Conservation (phyloP, 2,888 invertebrate species). For the Tholera decimalis region DNA sequence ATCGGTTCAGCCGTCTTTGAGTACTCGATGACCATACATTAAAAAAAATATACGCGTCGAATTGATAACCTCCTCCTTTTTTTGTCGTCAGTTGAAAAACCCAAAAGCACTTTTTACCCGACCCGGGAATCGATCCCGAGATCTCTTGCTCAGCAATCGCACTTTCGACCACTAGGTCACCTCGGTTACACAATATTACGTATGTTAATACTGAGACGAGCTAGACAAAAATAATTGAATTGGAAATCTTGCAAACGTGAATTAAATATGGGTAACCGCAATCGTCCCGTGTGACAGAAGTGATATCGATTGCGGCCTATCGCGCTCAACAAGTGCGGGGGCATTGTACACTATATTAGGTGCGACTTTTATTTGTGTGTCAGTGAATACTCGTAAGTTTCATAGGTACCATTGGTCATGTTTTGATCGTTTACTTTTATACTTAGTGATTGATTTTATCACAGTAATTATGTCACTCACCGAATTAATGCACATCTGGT, state of each 20-base stretch:
- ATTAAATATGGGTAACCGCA: slow-evolving; percentile 45
- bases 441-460: too few relatives aligned
- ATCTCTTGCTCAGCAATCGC: too few relatives aligned
- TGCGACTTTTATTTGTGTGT: neutral
- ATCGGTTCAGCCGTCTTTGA: too few relatives aligned
- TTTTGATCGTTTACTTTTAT: neutral
- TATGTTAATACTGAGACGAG: neutral
- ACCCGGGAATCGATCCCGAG: too few relatives aligned
- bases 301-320: slow-evolving; percentile 65
- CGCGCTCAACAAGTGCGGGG: slow-evolving; percentile 66
- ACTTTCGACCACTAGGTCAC: too few relatives aligned
- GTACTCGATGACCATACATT: too few relatives aligned
- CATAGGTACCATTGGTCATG: too few relatives aligned
- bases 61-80: too few relatives aligned
- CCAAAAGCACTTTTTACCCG: too few relatives aligned
- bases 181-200: neutral
- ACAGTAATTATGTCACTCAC: too few relatives aligned
- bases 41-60: too few relatives aligned
- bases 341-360: slow-evolving; percentile 31
- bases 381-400: slow-evolving; percentile 15
- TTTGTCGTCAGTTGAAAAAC: too few relatives aligned
- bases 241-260: slow-evolving; percentile 30
- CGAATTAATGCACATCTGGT: neutral
- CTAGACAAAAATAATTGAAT: slow-evolving; percentile 20
- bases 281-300: slow-evolving; percentile 37